Percentiles rank a stretch among this genome's conserved stretches.
phyloP scores from a whole-genome alignment of 2,888 invertebrate species.

The Lasioglossum zephyrum region DNA sequence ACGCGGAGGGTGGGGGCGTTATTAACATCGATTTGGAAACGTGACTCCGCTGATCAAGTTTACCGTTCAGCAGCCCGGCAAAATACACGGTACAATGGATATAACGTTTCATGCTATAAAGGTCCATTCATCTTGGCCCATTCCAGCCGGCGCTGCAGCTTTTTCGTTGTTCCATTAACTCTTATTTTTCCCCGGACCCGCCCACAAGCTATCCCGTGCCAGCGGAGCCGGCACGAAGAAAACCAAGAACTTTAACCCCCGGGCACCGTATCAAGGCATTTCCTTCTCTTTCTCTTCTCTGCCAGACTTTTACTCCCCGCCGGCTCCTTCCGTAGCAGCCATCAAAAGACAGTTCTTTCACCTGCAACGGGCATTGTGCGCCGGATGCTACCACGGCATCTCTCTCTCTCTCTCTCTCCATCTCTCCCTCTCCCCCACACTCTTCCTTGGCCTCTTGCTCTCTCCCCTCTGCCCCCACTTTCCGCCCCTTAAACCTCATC shows the following conservation, averaged over 20 bases:
- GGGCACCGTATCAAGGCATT: constrained; percentile 67
- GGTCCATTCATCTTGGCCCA: constrained; percentile 67
- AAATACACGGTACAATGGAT: constrained; percentile 62
- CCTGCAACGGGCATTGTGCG: constrained; percentile 59
- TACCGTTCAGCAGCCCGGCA: constrained; percentile 21
- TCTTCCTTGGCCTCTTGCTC: background rate
- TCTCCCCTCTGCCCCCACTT: background rate
- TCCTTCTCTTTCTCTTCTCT: constrained; percentile 43
- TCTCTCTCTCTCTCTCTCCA: background rate
- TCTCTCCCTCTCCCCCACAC: background rate
- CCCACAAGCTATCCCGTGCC: constrained; percentile 67
- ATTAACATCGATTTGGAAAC: constrained; percentile 56
- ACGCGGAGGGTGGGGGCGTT: background rate
- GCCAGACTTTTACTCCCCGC: constrained; percentile 44
- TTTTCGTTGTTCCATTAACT: constrained; percentile 78
- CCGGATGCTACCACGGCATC: constrained; percentile 54
- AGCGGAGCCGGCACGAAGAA: constrained; percentile 54
- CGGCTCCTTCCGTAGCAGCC: constrained; percentile 37
- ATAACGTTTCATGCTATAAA: constrained; percentile 61
- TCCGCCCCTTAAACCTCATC: background rate
- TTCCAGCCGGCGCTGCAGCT: constrained; percentile 60
- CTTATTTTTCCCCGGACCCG: constrained; percentile 71
- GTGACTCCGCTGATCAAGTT: constrained; percentile 28
- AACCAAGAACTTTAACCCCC: constrained; percentile 76
- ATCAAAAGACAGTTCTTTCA: constrained; percentile 66